Percentiles rank a stretch among this genome's conserved stretches.
phyloP scores from a whole-genome alignment of 1,140 invertebrate species.

The Drosophila littoralis region DNA sequence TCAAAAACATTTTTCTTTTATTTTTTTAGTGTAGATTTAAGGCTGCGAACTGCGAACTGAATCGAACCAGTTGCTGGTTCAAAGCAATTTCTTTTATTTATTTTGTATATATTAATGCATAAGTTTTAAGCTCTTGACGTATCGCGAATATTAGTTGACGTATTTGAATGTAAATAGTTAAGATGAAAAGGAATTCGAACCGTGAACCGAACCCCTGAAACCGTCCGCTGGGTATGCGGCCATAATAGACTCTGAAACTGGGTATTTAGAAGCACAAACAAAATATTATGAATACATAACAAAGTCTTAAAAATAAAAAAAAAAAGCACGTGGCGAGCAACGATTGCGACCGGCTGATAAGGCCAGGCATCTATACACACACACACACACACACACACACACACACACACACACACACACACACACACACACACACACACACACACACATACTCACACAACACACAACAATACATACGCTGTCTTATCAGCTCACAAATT shows the following conservation, averaged over 20 bases:
- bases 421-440: constrained; percentile 10
- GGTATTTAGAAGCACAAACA: constrained; percentile 1
- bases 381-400: constrained; percentile 10
- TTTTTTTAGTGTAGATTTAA: no score
- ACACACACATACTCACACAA: neutral
- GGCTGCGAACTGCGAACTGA: neutral
- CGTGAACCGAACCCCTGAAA: no score
- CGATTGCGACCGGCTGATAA: constrained; percentile 24
- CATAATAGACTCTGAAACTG: neutral
- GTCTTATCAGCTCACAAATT: constrained; percentile 40
- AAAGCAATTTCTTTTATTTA: no score
- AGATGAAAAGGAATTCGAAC: no score
- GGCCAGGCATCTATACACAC: constrained; percentile 8
- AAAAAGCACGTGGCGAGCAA: constrained; percentile 40
- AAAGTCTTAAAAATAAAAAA: constrained; percentile 14
- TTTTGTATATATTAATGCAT: no score
- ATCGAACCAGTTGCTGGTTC: no score
- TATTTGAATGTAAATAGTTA: no score
- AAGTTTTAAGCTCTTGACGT: no score
- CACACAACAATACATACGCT: constrained; percentile 10
- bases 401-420: constrained; percentile 6
- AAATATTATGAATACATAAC: constrained; percentile 7
- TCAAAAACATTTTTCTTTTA: no score
- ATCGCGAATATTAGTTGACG: no score
- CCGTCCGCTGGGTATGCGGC: no score